A percentile compares a stretch with the other conserved stretches of the same genome.
These are phyloP conservation scores for Metridium senile DNA, from an alignment of 92 coral and sea anemone species.

Conservation along the genomic window DNA sequence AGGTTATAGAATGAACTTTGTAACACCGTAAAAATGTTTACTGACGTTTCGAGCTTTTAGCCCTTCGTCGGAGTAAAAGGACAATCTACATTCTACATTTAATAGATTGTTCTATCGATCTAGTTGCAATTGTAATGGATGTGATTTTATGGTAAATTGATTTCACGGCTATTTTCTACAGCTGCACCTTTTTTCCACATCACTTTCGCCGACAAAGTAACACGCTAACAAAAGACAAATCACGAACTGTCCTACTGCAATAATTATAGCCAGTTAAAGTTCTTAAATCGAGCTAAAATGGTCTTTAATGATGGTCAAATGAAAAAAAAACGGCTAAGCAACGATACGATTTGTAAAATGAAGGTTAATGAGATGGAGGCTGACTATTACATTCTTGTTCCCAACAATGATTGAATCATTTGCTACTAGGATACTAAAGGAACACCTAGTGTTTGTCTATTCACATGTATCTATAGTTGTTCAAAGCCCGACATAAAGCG, in stretches of 20 bases:
- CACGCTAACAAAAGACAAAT: too few relatives aligned
- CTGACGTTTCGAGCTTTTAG: too few relatives aligned
- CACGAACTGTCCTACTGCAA: too few relatives aligned
- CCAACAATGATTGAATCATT: neutral
- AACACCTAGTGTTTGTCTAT: neutral
- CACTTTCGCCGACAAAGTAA: too few relatives aligned
- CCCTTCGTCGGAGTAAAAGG: too few relatives aligned
- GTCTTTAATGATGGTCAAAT: neutral
- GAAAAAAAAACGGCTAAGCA: slow-evolving; percentile 9
- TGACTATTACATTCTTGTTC: slow-evolving; percentile 5
- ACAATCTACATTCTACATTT: too few relatives aligned
- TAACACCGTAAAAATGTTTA: too few relatives aligned
- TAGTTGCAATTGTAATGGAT: neutral
- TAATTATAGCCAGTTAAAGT: too few relatives aligned
- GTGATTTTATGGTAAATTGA: neutral
- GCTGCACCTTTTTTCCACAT: too few relatives aligned
- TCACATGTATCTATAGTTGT: slow-evolving; percentile 11
- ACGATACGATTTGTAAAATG: neutral
- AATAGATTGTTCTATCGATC: too few relatives aligned
- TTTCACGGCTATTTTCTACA: too few relatives aligned
- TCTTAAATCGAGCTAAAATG: neutral
- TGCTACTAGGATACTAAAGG: slow-evolving; percentile 12
- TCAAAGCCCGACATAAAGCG: neutral
- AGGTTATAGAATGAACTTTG: too few relatives aligned
- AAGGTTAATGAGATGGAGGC: neutral